phyloP scores from a whole-genome alignment of 1,140 invertebrate genomes.

The Meloidogyne exigua region DNA sequence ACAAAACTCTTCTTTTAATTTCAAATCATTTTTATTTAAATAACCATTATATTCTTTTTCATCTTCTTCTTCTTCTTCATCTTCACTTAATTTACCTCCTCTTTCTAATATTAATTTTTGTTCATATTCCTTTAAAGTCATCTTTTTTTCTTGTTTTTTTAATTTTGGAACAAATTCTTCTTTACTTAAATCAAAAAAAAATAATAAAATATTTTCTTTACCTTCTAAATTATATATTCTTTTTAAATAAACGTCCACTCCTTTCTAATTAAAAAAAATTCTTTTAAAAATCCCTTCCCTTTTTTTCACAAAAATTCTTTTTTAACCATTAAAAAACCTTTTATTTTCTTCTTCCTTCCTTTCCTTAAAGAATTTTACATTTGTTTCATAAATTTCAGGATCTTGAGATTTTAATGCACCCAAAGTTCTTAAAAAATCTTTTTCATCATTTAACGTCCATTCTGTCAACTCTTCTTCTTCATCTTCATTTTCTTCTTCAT shows the following conservation, averaged over 20 bases:
- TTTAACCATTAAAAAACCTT: background rate
- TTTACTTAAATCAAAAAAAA: no score
- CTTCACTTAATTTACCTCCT: conserved; percentile 67
- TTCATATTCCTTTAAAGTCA: conserved; percentile 79
- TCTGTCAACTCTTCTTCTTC: conserved; percentile 46
- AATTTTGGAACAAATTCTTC: no score
- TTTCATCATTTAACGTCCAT: conserved; percentile 72
- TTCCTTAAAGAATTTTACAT: conserved; percentile 74
- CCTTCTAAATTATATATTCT: no score
- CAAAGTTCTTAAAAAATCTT: conserved; percentile 81
- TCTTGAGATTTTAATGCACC: conserved; percentile 82
- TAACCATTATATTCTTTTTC: conserved; percentile 14
- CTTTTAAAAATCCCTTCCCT: no score
- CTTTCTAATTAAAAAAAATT: no score
- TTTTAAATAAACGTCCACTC: no score
- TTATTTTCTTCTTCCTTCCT: conserved; percentile 45
- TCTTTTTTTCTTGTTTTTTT: conserved; percentile 30
- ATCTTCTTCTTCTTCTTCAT: conserved; percentile 29
- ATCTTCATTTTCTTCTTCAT: background rate
- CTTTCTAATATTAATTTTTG: conserved; percentile 75
- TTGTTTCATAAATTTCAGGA: conserved; percentile 80
- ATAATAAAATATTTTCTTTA: no score
- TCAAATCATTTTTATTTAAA: conserved; percentile 72
- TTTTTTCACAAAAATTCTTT: no score
- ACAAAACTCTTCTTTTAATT: conserved; percentile 65